A percentile compares a stretch with the other conserved stretches of the same genome.
Evolutionary conservation across 2,797 vertebrate genomes (phyloP).

Genomic region (Trachurus trachurus): DNA sequence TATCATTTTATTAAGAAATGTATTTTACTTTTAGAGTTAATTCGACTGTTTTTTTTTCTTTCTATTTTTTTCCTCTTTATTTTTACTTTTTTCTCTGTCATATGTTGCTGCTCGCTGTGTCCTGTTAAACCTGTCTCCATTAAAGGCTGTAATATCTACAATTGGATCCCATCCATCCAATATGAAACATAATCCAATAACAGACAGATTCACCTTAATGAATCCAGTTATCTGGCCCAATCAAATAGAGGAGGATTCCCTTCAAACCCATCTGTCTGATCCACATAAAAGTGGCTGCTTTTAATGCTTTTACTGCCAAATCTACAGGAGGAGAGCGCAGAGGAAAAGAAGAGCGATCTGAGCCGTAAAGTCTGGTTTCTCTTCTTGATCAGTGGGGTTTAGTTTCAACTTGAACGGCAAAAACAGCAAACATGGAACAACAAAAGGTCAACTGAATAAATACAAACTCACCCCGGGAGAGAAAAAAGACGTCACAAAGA

Average conservation of each 20-base stretch:
- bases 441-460: slow-evolving; percentile 27
- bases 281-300: slow-evolving; percentile 61
- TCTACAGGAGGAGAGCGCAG: slow-evolving; percentile 18
- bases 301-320: slow-evolving; percentile 64
- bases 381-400: slow-evolving; percentile 23
- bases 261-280: slow-evolving; percentile 65
- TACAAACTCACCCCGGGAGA: neutral
- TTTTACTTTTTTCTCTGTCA: neutral
- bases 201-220: slow-evolving; percentile 69
- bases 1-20: neutral
- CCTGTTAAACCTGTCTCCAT: slow-evolving; percentile 62
- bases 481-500: neutral
- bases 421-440: slow-evolving; percentile 13
- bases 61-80: neutral
- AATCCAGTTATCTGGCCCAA: slow-evolving; percentile 76
- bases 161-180: slow-evolving; percentile 76
- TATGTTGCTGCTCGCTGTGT: slow-evolving; percentile 10
- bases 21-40: neutral
- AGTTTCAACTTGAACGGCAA: slow-evolving; percentile 20
- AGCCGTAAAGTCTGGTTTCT: slow-evolving; percentile 15
- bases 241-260: slow-evolving; percentile 74
- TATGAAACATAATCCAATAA: slow-evolving; percentile 77
- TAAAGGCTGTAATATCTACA: slow-evolving; percentile 72
- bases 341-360: slow-evolving; percentile 6
- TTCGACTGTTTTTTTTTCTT: neutral